A percentile compares a stretch with the other conserved stretches of the same genome.
phyloP scores from a whole-genome alignment of 2,113 vertebrate species.

The Paramisgurnus dabryanus region DNA sequence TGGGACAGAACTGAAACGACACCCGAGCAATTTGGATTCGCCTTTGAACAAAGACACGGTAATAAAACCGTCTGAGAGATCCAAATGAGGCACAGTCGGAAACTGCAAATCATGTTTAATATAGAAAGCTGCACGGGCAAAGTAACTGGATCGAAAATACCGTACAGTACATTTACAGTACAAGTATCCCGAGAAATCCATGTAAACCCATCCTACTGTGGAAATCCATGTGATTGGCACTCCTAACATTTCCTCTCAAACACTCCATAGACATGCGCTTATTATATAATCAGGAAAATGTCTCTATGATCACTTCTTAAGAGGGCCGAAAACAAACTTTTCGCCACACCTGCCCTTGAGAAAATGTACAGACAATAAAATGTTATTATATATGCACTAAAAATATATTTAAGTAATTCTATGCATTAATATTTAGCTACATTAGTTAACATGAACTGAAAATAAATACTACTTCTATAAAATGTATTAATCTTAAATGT shows the following conservation, averaged over 20 bases:
- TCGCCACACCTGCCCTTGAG: too few relatives aligned
- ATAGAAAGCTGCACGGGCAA: background rate
- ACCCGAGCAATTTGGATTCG: slow-evolving; percentile 14
- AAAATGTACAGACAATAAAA: too few relatives aligned
- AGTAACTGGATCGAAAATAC: slow-evolving; percentile 32
- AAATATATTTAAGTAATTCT: too few relatives aligned
- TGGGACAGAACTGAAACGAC: slow-evolving; percentile 14
- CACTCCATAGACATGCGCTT: slow-evolving; percentile 12
- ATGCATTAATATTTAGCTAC: too few relatives aligned
- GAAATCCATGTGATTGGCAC: slow-evolving; percentile 24
- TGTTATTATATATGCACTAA: too few relatives aligned
- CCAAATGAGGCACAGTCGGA: slow-evolving; percentile 35
- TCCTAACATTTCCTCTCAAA: slow-evolving; percentile 15
- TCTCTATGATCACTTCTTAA: too few relatives aligned
- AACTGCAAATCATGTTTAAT: slow-evolving; percentile 33
- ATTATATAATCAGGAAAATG: background rate
- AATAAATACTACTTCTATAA: too few relatives aligned
- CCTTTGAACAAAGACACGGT: slow-evolving; percentile 18
- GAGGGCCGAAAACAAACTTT: background rate
- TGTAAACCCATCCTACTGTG: background rate
- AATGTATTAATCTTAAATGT: too few relatives aligned
- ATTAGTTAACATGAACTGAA: too few relatives aligned
- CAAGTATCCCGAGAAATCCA: background rate
- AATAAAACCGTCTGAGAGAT: background rate
- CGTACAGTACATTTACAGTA: slow-evolving; percentile 40